Percentiles rank a stretch among this genome's conserved stretches.
These are phyloP conservation scores for Papilio elwesi DNA, from an alignment of 2,888 invertebrate genomes.

Conservation along the genomic window DNA sequence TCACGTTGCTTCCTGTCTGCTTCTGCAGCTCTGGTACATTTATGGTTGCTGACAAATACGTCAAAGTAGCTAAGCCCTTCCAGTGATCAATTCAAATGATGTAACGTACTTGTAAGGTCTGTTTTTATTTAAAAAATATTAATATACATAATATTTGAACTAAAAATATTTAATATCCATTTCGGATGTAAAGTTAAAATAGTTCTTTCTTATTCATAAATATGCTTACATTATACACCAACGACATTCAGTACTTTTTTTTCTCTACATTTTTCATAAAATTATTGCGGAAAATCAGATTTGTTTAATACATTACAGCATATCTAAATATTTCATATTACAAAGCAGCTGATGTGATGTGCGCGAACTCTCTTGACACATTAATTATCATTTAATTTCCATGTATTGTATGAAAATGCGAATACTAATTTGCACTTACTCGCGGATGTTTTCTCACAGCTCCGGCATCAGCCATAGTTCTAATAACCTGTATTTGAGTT, in stretches of 20 bases:
- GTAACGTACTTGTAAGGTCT: background rate
- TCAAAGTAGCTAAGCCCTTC: slow-evolving; percentile 1
- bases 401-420: slow-evolving; percentile 15
- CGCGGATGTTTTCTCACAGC: slow-evolving; percentile 61
- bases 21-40: slow-evolving; percentile 33
- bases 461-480: slow-evolving; percentile 56
- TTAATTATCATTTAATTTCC: slow-evolving; percentile 20
- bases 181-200: too few relatives aligned
- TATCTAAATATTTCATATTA: background rate
- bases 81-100: background rate
- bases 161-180: too few relatives aligned
- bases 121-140: background rate
- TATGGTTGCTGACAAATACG: slow-evolving; percentile 19
- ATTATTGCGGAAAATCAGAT: background rate
- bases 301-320: background rate
- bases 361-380: slow-evolving; percentile 28
- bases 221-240: too few relatives aligned
- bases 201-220: too few relatives aligned
- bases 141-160: too few relatives aligned
- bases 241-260: too few relatives aligned
- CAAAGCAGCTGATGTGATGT: slow-evolving; percentile 18
- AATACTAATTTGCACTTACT: slow-evolving; percentile 39
- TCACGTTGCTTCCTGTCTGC: slow-evolving; percentile 40
- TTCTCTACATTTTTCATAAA: background rate
- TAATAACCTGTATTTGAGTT: slow-evolving; percentile 72